phyloP scores from a whole-genome alignment of 2,797 vertebrate genomes.

The Halcyon chelicuti region DNA sequence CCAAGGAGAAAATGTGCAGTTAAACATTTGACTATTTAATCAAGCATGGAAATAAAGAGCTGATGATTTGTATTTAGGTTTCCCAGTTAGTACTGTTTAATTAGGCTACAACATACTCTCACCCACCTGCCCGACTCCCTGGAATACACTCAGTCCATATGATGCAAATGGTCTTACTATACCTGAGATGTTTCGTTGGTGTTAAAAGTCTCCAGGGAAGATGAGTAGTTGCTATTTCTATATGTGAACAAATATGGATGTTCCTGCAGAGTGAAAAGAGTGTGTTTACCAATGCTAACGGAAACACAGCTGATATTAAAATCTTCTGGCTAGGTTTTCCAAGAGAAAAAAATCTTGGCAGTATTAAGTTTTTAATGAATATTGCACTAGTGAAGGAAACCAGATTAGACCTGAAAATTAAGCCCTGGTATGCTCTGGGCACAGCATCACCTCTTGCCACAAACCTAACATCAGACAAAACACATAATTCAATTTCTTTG shows the following conservation, averaged over 20 bases:
- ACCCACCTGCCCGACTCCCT: not conserved
- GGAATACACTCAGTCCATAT: not conserved
- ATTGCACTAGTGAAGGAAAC: not conserved
- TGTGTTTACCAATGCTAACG: not conserved
- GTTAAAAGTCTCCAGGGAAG: not conserved
- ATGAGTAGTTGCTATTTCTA: conserved; percentile 75
- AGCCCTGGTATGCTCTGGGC: not conserved
- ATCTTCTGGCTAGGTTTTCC: not conserved
- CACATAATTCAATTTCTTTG: not conserved
- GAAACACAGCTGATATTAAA: not conserved
- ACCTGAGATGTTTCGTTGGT: conserved; percentile 42
- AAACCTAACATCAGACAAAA: conserved; percentile 24
- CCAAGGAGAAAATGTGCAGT: not conserved
- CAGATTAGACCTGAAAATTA: conserved; percentile 17
- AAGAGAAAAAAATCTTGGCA: not conserved
- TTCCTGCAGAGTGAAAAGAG: conserved; percentile 69
- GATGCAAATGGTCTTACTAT: conserved; percentile 8
- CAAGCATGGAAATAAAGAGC: not conserved
- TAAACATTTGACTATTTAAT: not conserved
- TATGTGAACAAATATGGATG: conserved; percentile 78
- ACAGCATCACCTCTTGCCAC: not conserved
- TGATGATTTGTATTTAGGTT: not conserved
- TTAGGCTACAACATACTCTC: not conserved
- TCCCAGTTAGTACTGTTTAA: not conserved
- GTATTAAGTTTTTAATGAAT: not conserved